Base-by-base conservation (phyloP, 2,888 invertebrate species). In the Salpingus planirostris region DNA sequence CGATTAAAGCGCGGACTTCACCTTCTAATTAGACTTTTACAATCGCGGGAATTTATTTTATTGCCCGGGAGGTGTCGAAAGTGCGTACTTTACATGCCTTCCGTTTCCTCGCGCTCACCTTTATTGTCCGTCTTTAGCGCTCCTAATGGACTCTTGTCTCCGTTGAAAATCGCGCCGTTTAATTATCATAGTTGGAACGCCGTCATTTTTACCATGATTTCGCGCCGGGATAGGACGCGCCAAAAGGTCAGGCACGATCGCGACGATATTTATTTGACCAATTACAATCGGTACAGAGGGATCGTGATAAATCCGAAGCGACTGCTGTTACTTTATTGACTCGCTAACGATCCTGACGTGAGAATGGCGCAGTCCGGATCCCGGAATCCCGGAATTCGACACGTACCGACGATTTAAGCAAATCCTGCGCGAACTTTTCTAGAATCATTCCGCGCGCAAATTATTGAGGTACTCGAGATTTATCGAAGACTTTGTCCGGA, bases 251-350 rank as follows among this genome's bases (percentile, higher is more conserved):
- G 36, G 52, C 50, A 54, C 56, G 52, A 52, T 47, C 44, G 50
- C 49, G 54, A 54, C 57, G 52, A 60, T 60, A 59, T n/a, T n/a
- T 60, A 60, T 60, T 59, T 58, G 57, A 60, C 59, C 59, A 60
- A 60, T 60, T 60, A 60, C 59, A 59, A 60, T 54, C 55, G 51
- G 43, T 43, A 46, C 47, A 43, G 43, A 44, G 50, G 46, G 53
- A 54, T 54, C 59, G 59, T 59, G 59, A 60, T 59, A 59, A 59
- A 59, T 59, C 50, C 53, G 36, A 41, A 41, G 40, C 50, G 56
- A 56, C 53, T 49, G 54, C 59, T 54, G 59, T 60, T 59, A 59
- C 58, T 60, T 59, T 57, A 59, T 59, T 55, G 55, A 51, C 49
- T 49, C 46, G 37, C 44, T 55, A 53, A 54, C 53, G 49, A 50